Percentiles rank a stretch among this genome's conserved stretches.
phyloP scores from a whole-genome alignment of 2,113 vertebrate genomes.

The Rhinogobius similis region DNA sequence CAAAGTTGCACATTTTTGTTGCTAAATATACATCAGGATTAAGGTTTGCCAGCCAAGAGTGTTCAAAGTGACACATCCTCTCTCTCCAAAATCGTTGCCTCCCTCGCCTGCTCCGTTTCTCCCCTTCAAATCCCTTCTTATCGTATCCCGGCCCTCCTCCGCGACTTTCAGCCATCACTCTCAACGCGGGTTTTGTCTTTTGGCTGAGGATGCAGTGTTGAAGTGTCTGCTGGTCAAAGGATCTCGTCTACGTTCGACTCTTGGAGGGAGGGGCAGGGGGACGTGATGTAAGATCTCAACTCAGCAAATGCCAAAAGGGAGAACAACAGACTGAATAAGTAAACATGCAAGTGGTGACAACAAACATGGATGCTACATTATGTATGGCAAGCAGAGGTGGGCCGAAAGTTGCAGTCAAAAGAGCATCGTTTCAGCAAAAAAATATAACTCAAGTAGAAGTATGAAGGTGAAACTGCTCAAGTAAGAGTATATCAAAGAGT shows the following conservation, averaged over 20 bases:
- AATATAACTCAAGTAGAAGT: background rate
- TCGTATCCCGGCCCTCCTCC: slow-evolving; percentile 61
- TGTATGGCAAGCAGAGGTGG: background rate
- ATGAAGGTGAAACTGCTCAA: background rate
- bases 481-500: no score
- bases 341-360: background rate
- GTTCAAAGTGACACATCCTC: slow-evolving; percentile 58
- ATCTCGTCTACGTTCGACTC: background rate
- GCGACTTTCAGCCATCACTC: slow-evolving; percentile 6
- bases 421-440: background rate
- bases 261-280: background rate
- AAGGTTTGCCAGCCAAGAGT: slow-evolving; percentile 43
- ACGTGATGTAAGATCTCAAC: background rate
- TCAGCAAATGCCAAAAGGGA: background rate
- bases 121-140: slow-evolving; percentile 61
- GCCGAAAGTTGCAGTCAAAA: background rate
- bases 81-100: slow-evolving; percentile 39
- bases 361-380: background rate
- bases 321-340: slow-evolving; percentile 1
- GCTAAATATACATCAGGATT: slow-evolving; percentile 56
- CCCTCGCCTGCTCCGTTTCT: slow-evolving; percentile 27
- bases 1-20: slow-evolving; percentile 15
- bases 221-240: background rate
- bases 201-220: background rate
- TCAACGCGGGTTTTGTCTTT: slow-evolving; percentile 27